phyloP scores from a whole-genome alignment of 2,113 vertebrate genomes.

The Ptilonorhynchus violaceus region DNA sequence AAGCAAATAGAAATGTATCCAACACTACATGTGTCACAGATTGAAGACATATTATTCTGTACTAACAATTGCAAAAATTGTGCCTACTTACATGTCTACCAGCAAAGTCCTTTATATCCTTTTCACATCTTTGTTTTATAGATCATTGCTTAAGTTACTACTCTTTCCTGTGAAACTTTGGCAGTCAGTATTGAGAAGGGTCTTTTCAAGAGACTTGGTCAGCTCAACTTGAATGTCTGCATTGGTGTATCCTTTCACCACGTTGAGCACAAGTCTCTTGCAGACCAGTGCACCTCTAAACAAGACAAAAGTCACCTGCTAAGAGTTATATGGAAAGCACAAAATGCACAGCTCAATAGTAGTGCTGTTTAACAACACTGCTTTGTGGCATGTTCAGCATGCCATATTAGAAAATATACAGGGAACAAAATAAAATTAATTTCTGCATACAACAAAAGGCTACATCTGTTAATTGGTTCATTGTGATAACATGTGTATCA shows the following conservation, averaged over 20 bases:
- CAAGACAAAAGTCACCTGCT: background rate
- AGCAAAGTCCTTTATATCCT: background rate
- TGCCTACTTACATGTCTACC: background rate
- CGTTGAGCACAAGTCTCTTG: background rate
- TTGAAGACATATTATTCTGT: background rate
- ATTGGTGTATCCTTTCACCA: background rate
- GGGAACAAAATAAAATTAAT: background rate
- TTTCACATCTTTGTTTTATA: background rate
- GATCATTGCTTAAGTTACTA: background rate
- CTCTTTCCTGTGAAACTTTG: background rate
- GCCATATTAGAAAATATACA: background rate
- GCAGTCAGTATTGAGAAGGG: background rate
- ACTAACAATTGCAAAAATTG: background rate
- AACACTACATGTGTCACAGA: background rate
- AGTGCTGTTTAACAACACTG: background rate
- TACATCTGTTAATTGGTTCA: background rate
- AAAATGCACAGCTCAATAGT: background rate
- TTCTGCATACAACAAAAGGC: background rate
- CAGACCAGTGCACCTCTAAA: background rate
- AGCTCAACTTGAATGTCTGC: background rate
- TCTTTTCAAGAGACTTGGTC: background rate
- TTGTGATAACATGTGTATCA: rapidly evolving
- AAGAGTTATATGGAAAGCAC: background rate
- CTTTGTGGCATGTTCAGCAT: background rate
- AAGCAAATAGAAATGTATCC: background rate